Evolutionary conservation across 2,797 vertebrate genomes (phyloP).

Genomic region (Dicrostonyx torquatus): DNA sequence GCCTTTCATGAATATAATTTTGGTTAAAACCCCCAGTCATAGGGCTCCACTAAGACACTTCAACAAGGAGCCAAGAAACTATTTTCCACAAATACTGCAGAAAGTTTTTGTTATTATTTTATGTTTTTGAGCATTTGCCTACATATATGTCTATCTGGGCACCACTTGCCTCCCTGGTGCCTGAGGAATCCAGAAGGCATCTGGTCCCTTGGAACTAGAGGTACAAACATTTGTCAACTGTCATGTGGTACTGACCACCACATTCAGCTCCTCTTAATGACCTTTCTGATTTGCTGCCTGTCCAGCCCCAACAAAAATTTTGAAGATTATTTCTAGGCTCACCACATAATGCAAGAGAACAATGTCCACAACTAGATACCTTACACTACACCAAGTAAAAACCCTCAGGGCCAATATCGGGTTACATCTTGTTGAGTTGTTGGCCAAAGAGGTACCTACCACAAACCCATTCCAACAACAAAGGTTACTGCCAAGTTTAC

Average conservation of each 20-base stretch:
- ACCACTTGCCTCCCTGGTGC: background rate
- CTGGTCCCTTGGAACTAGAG: background rate
- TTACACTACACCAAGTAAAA: background rate
- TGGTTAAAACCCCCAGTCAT: slow-evolving; percentile 5
- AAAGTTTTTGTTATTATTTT: background rate
- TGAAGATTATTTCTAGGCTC: background rate
- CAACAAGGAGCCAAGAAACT: background rate
- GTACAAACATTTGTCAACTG: background rate
- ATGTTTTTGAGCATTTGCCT: background rate
- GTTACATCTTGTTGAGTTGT: background rate
- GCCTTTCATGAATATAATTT: slow-evolving; percentile 26
- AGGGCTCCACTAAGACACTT: slow-evolving; percentile 12
- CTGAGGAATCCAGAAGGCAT: background rate
- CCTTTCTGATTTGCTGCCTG: background rate
- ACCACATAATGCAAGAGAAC: background rate
- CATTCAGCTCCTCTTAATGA: background rate
- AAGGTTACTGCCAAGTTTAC: background rate
- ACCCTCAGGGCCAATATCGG: background rate
- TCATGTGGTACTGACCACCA: background rate
- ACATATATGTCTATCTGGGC: background rate
- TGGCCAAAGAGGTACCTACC: background rate
- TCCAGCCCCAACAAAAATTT: background rate
- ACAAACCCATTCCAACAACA: background rate
- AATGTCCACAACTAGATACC: background rate
- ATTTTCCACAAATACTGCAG: background rate